Percentiles rank a stretch among this genome's conserved stretches.
Evolutionary conservation across 2,888 invertebrate species (phyloP).

Genomic region (Phaonia tiefii): DNA sequence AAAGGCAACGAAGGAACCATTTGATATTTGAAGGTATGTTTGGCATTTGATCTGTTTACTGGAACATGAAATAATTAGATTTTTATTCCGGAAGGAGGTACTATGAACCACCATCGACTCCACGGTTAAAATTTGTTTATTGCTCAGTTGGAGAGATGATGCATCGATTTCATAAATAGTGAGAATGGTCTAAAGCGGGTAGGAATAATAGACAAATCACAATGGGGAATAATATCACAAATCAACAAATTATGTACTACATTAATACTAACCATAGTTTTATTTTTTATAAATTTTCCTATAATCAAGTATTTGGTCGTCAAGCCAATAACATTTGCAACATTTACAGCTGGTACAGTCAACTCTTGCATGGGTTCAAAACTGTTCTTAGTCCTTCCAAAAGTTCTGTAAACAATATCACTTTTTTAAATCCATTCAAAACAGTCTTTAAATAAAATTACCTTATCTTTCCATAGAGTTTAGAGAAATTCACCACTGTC

Average conservation of each 20-base stretch:
- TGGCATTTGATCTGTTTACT: constrained; percentile 68
- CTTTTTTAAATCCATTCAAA: too few species aligned
- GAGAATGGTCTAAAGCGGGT: constrained; percentile 71
- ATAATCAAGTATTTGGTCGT: constrained; percentile 72
- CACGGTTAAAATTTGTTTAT: constrained; percentile 73
- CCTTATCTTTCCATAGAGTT: constrained; percentile 71
- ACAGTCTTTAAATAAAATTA: too few species aligned
- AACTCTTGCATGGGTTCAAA: constrained; percentile 75
- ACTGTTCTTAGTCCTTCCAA: constrained; percentile 76
- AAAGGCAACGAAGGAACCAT: constrained; percentile 73
- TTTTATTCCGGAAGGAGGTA: constrained; percentile 72
- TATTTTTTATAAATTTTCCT: constrained; percentile 70
- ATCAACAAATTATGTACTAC: background rate
- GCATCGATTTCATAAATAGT: constrained; percentile 71
- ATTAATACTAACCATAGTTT: constrained; percentile 69
- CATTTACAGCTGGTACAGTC: constrained; percentile 71
- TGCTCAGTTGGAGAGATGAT: constrained; percentile 68
- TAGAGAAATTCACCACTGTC: constrained; percentile 71
- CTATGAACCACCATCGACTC: constrained; percentile 70
- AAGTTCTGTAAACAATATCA: constrained; percentile 70
- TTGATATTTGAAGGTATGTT: constrained; percentile 72
- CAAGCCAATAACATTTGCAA: constrained; percentile 72
- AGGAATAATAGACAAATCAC: background rate
- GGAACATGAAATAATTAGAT: constrained; percentile 74
- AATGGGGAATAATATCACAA: too few species aligned